Base-by-base conservation (phyloP, 2,797 vertebrate genomes). In the Momotus momota region DNA sequence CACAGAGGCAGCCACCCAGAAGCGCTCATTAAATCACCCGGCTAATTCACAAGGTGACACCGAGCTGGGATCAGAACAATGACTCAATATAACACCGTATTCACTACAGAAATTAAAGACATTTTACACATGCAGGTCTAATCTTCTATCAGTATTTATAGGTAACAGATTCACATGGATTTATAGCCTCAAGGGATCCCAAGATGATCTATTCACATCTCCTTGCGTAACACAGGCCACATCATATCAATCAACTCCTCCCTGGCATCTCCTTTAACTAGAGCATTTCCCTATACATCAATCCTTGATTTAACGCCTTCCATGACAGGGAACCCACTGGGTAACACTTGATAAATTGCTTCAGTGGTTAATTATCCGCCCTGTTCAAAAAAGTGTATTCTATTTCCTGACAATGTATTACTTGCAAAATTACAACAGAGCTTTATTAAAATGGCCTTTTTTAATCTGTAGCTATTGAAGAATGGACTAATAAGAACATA, bases 281-380 rank as follows among this genome's bases (percentile, higher is more conserved):
- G 40, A 84, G 33, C 66, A 71, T 90, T 86, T 88, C 78, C 92
- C 92, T 82, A 23, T 33, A 88, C 40, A 92, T 93, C 88, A 93
- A 33, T 90, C 72, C 81, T 84, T 73, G 58, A 69, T 38, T 90
- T 88, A 79, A 93, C 0, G 0, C 69, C 45, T 90, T 69, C 86
- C 51, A 57, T 0, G 18, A 92, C 81, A 88, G 66, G 51, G 84
- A 82, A 87, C 51, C 73, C 52, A 80, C 71, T 41, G 49, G 48
- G 81, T 82, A 88, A 70, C 41, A 5, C 43, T 78, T 90, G 93
- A 96, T 77, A 74, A 95, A 96, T 88, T 74, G 94, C 81, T 92
- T 71, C 48, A 57, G 74, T 51, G 57, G 52, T 95, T 93, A 86
- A 96, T 96, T 87, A 96, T 55, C 91, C 69, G 73, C 33, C 48